Evolutionary conservation across 2,113 vertebrate genomes (phyloP).

Genomic region (Jaculus jaculus): DNA sequence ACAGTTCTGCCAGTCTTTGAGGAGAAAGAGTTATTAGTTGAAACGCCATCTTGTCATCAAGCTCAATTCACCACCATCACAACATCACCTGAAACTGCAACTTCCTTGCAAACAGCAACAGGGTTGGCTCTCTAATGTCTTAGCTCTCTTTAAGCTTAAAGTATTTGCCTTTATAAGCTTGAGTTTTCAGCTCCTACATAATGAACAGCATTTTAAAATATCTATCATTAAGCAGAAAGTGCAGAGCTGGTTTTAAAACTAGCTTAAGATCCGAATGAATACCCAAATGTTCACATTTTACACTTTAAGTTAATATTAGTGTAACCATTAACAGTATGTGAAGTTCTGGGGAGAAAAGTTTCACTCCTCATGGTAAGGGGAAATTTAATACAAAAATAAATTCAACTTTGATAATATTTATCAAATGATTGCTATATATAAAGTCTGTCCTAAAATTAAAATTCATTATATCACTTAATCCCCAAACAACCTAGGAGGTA

Average conservation of each 20-base stretch:
- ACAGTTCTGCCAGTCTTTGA: neutral
- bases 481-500: neutral
- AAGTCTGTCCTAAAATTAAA: slow-evolving; percentile 29
- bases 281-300: neutral
- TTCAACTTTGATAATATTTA: slow-evolving; percentile 46
- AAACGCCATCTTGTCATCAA: neutral
- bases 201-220: slow-evolving; percentile 35
- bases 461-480: neutral
- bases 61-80: neutral
- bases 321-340: neutral
- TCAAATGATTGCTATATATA: neutral
- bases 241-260: neutral
- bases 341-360: neutral
- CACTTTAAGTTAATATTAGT: neutral
- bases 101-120: neutral
- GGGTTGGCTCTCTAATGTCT: neutral
- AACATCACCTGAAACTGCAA: neutral
- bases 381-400: slow-evolving; percentile 28
- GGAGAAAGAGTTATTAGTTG: neutral
- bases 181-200: slow-evolving; percentile 31
- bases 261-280: neutral
- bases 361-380: neutral
- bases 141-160: neutral
- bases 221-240: neutral
- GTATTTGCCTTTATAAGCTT: neutral